Evolutionary conservation across 2,888 invertebrate species (phyloP), one percentile per base, ranked within the genome.

Genomic region (Hypsopygia costalis): DNA sequence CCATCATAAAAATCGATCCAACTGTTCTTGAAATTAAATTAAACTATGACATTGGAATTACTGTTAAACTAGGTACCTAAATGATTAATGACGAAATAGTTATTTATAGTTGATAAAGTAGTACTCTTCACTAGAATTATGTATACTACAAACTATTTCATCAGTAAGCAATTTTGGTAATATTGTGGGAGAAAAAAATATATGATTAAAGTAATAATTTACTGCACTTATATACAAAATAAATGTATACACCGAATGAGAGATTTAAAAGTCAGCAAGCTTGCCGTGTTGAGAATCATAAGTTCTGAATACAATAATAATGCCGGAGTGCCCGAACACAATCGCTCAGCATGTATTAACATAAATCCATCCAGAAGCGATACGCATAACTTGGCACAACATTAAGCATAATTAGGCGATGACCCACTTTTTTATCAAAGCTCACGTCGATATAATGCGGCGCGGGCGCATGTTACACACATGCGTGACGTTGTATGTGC

Each of bases 401-500:
- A 71, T 75, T 69, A 63, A 70, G 66, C 68, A 76, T 83, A 81
- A 80, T 81, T 72, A 77, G 78, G 70, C 68, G 69, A 50, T 73
- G 77, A 80, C 83, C 81, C 56, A 81, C 66, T 75, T 81, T 74
- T 75, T 81, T 78, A 75, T 74, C 70, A 69, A 69, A 68, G 66
- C 62, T 69, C 58, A 51, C 49, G 55, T 52, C 55, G 56, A 68
- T 69, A 63, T 51, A 3, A 16, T 16, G 51, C 53, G 49, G 60
- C 65, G 67, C 65, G 50, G 50, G 58, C 65, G 67, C 62, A 16
- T 16, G 16, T 16, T 62, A 55, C 46, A 47, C 53, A 49, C 56
- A 51, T 52, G 51, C 56, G 51, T 52, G 51, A 55, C 44, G 16
- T 16, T 10, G 16, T 5, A 29, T 29, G 21, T 21, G 21, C 36